These are phyloP conservation scores for Chloroclysta siterata DNA, from an alignment of 2,888 invertebrate species.

Conservation along the genomic window DNA sequence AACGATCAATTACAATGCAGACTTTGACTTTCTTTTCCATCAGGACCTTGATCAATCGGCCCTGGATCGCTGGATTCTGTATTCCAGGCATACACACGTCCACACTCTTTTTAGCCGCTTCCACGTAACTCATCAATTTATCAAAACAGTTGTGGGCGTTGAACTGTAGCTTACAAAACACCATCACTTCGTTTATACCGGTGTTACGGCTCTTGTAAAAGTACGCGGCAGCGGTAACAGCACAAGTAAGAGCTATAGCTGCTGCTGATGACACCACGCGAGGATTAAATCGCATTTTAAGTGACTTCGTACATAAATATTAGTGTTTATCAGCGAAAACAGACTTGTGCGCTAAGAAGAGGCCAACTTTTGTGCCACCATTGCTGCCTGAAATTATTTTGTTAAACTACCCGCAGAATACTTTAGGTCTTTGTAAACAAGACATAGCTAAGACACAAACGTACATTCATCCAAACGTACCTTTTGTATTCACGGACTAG, in stretches of 20 bases:
- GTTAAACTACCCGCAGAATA: slow-evolving; percentile 59
- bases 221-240: slow-evolving; percentile 73
- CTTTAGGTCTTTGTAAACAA: background rate
- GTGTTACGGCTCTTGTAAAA: slow-evolving; percentile 69
- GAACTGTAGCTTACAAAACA: slow-evolving; percentile 78
- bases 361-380: slow-evolving; percentile 55
- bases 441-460: background rate
- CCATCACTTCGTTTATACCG: slow-evolving; percentile 79
- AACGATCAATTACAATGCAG: slow-evolving; percentile 71
- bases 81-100: slow-evolving; percentile 80
- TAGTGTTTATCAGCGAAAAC: slow-evolving; percentile 45
- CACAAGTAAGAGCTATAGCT: slow-evolving; percentile 73
- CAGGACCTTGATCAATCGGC: slow-evolving; percentile 67
- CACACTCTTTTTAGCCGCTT: slow-evolving; percentile 68
- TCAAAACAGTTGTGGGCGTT: slow-evolving; percentile 78
- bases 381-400: slow-evolving; percentile 38
- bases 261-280: slow-evolving; percentile 72
- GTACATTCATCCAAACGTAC: too few species aligned
- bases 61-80: slow-evolving; percentile 78
- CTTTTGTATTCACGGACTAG: too few species aligned
- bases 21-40: slow-evolving; percentile 69
- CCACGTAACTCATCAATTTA: slow-evolving; percentile 73
- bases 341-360: slow-evolving; percentile 69
- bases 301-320: slow-evolving; percentile 70
- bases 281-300: slow-evolving; percentile 73